Base-by-base conservation (phyloP, 2,888 invertebrate species). In the Lucinisca nassula region DNA sequence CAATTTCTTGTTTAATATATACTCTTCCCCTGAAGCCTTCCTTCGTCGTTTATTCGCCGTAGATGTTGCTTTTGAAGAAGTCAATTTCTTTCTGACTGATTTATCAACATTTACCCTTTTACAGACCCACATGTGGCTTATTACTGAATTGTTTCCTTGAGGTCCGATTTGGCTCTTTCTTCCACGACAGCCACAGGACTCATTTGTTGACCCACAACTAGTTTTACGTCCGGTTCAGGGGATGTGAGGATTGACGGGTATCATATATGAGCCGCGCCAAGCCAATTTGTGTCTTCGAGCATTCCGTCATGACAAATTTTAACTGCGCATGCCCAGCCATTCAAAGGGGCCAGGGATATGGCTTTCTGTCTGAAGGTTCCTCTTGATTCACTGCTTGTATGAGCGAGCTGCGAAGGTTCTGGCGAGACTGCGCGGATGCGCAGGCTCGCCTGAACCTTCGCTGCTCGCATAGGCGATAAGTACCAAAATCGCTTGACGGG, bases 101-200 rank as follows among this genome's bases (percentile, higher is more conserved):
- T 58, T 58, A 24, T 27, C 27, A 4, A 4, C 3, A 27, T 58
- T 58, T 58, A 4, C 27, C 21, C 14, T 27, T 58, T 58, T 21
- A 27, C 24, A 58, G 4, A n/a, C 17, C 17, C 14, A 58, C 6
- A 3, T 2, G 58, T 24, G 27, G 6, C 27, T 58, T 58, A 27
- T n/a, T 58, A 58, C 6, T 79, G 79, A 12, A 67, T 70, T 17
- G 79, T 76, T 30, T 79, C 79, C 24, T 84, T 84, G 40, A 80
- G 32, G 58, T 84, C 70, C 17, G 70, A 72, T 67, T 79, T 76
- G 14, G 80, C 79, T 58, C 79, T 84, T 35, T 84, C 76, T 51
- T 84, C 84, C 14, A 80, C 76, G 32, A 72, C 84, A 14, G 72
- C 67, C 45, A 55, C 51, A 6, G 84, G 76, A 12, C 79, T 77